Percentiles rank a stretch among this genome's conserved stretches.
These are phyloP conservation scores for Meghimatium bilineatum DNA, from an alignment of 2,888 invertebrate species.

Conservation along the genomic window DNA sequence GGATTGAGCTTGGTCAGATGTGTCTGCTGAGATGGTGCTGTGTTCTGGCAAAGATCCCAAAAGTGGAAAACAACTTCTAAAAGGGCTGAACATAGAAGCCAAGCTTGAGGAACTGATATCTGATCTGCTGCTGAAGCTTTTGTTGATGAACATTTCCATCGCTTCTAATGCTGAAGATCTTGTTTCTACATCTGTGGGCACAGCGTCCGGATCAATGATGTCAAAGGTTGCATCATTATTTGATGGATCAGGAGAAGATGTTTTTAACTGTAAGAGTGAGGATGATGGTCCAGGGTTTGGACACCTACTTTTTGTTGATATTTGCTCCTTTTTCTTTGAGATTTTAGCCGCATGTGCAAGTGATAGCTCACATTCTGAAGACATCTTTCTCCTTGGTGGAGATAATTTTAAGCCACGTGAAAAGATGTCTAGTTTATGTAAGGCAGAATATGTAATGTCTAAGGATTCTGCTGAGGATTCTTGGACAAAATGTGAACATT, in stretches of 20 bases:
- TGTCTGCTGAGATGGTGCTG: background rate
- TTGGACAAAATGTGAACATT: background rate
- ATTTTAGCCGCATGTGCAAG: background rate
- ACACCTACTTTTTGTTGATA: background rate
- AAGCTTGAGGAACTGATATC: slow-evolving; percentile 59
- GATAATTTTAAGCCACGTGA: slow-evolving; percentile 40
- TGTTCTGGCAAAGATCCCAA: slow-evolving; percentile 26
- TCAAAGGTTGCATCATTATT: slow-evolving; percentile 57
- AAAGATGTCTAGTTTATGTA: slow-evolving; percentile 46
- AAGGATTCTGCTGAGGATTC: background rate
- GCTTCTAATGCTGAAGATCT: slow-evolving; percentile 91
- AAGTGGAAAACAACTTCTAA: slow-evolving; percentile 44
- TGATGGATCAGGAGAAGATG: slow-evolving; percentile 26
- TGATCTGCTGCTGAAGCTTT: slow-evolving; percentile 88
- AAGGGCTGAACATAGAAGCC: slow-evolving; percentile 50
- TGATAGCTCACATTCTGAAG: background rate
- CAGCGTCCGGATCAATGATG: slow-evolving; percentile 68
- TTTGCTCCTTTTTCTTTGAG: background rate
- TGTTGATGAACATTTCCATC: slow-evolving; percentile 96
- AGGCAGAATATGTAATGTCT: slow-evolving; percentile 40
- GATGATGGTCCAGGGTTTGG: slow-evolving; percentile 10
- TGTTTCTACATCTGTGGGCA: slow-evolving; percentile 30
- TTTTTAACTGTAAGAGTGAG: background rate
- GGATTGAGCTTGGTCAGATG: slow-evolving; percentile 27
- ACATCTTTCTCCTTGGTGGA: slow-evolving; percentile 22